phyloP scores from a whole-genome alignment of 2,113 vertebrate species.

The Eudyptes chrysolophus region DNA sequence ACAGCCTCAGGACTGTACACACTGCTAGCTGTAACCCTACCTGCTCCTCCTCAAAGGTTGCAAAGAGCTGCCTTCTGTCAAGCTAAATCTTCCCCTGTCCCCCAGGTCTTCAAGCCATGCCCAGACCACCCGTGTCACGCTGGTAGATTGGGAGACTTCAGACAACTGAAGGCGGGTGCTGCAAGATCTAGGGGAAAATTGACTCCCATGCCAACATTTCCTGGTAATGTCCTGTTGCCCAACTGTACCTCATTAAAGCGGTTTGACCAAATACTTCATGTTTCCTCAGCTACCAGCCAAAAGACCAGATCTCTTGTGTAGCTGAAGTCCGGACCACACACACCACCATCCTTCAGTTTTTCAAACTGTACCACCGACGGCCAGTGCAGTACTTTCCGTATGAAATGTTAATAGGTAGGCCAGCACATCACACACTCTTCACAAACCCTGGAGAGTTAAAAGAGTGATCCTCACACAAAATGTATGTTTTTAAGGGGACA shows the following conservation, averaged over 20 bases:
- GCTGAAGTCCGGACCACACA: background rate
- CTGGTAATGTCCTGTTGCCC: background rate
- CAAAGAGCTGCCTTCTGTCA: background rate
- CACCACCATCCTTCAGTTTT: background rate
- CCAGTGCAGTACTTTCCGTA: background rate
- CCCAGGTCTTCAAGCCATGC: background rate
- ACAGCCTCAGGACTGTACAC: background rate
- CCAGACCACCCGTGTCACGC: background rate
- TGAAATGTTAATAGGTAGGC: background rate
- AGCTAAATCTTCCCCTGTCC: background rate
- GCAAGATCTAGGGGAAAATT: background rate
- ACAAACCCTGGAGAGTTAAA: background rate
- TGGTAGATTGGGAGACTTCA: background rate
- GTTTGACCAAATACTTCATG: background rate
- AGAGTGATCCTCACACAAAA: background rate
- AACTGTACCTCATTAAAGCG: background rate
- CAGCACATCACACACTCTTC: background rate
- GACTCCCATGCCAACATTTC: background rate
- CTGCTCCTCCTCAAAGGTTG: background rate
- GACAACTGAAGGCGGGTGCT: background rate
- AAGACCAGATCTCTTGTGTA: background rate
- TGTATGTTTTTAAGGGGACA: background rate
- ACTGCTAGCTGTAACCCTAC: background rate
- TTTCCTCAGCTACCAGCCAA: background rate
- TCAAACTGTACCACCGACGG: rapidly evolving